Conservation (phyloP, 2,113 vertebrate species). For the Malurus melanocephalus region DNA sequence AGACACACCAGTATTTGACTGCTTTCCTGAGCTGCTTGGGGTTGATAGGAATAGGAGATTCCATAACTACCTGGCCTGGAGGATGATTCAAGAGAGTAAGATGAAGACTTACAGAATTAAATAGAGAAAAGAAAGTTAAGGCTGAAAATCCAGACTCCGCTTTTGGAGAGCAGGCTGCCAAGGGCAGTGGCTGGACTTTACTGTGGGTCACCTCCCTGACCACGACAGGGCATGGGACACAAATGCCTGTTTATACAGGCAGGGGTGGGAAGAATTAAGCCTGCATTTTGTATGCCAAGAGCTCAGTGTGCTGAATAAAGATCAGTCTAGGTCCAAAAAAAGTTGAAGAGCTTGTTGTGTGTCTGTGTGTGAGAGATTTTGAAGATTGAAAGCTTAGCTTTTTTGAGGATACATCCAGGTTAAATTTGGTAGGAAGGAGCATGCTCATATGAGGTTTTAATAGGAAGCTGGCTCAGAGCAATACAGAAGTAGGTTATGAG, state of each 20-base stretch:
- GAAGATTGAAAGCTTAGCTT: background rate
- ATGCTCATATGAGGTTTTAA: background rate
- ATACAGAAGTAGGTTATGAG: background rate
- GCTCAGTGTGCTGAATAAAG: background rate
- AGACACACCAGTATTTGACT: background rate
- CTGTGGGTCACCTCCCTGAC: background rate
- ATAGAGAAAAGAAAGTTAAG: background rate
- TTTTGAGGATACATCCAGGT: background rate
- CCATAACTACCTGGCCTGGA: background rate
- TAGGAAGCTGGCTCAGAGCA: background rate
- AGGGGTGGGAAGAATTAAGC: background rate
- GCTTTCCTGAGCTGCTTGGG: background rate
- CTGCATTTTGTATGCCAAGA: background rate
- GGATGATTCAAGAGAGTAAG: background rate
- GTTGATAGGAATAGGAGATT: background rate
- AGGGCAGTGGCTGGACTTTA: background rate
- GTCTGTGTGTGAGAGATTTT: background rate
- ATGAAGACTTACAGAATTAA: background rate
- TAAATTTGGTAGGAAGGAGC: background rate
- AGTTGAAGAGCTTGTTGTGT: background rate
- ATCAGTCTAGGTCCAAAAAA: background rate
- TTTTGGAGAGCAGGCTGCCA: background rate
- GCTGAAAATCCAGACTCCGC: background rate
- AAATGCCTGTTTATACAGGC: background rate
- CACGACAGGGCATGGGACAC: rapidly evolving